Evolutionary conservation across 2,113 vertebrate species (phyloP), one percentile per base, ranked within the genome.

Genomic region (Seriola dumerili): DNA sequence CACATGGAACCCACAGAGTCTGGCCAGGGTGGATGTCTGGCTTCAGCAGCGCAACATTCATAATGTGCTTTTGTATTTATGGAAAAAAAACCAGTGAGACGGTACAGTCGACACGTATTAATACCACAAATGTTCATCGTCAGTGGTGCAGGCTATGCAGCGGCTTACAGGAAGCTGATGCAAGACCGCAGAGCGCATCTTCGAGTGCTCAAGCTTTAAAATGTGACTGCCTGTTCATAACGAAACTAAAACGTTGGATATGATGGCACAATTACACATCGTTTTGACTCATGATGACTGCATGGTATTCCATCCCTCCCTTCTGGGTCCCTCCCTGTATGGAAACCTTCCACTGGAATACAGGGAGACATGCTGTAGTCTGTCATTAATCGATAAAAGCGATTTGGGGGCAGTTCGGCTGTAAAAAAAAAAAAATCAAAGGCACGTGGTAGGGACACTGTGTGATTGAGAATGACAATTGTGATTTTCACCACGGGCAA

Each of bases 51-150:
- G 17, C 12, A 6, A 42, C 8, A 16, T 3, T 10, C n/a, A 52
- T 36, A 42, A 42, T 10, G 1, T 42, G 11, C 44, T 21, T 1
- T 25, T 61, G n/a, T 12, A 34, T 42, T 29, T 7, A 23, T 9
- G 36, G 40, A 25, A 81, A 62, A 62, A 70, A 69, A 77, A 65
- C 61, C 68, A 57, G 11, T 36, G 29, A 13, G 29, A 55, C 12
- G 5, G 10, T 32, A 5, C 2, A 19, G 21, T 32, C 19, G 16
- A 40, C 71, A 75, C n/a, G n/a, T 36, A 44, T 0, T 23, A 8
- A 38, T 0, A 19, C n/a, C 57, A 36, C 21, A 61, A 36, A 64
- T 44, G 19, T 8, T 16, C 1, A 38, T n/a, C 10, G 12, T n/a
- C 6, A 3, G 23, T 48, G 8, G 25, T 44, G 36, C 1, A 1